Percentiles rank a stretch among this genome's conserved stretches.
These are phyloP conservation scores for Turdus rufiventris DNA, from an alignment of 2,113 vertebrate genomes.

Conservation along the genomic window DNA sequence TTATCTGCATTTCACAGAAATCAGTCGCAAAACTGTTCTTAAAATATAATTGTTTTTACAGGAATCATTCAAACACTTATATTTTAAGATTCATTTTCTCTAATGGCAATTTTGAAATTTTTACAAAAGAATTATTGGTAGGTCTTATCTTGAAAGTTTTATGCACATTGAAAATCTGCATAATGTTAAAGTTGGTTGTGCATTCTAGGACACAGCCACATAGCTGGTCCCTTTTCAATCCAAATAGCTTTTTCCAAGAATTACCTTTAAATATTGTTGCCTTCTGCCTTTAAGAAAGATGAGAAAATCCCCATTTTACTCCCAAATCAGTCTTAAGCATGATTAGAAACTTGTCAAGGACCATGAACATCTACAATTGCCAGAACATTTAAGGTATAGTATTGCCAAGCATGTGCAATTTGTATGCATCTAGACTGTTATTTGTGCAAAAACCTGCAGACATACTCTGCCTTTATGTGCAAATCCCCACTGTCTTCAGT, in stretches of 20 bases:
- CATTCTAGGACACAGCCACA: neutral
- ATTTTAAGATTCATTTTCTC: neutral
- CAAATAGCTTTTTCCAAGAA: neutral
- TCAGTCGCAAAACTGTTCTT: neutral
- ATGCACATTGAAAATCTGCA: neutral
- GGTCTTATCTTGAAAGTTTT: neutral
- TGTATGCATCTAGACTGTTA: neutral
- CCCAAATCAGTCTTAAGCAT: neutral
- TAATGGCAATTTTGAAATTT: neutral
- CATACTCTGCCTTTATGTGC: neutral
- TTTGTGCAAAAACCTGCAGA: constrained; percentile 34
- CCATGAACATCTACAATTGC: neutral
- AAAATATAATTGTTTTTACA: neutral
- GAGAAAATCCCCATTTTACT: constrained; percentile 5
- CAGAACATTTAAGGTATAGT: neutral
- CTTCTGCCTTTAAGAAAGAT: neutral
- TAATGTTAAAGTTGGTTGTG: neutral
- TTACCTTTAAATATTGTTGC: neutral
- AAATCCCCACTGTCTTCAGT: neutral
- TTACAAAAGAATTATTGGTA: neutral
- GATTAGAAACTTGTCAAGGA: neutral
- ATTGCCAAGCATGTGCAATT: neutral
- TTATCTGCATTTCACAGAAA: neutral
- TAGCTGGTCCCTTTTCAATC: neutral
- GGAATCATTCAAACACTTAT: neutral